Percentiles rank a stretch among this genome's conserved stretches.
Evolutionary conservation across 2,797 vertebrate genomes (phyloP).

Genomic region (Phyllotis vaccarum): DNA sequence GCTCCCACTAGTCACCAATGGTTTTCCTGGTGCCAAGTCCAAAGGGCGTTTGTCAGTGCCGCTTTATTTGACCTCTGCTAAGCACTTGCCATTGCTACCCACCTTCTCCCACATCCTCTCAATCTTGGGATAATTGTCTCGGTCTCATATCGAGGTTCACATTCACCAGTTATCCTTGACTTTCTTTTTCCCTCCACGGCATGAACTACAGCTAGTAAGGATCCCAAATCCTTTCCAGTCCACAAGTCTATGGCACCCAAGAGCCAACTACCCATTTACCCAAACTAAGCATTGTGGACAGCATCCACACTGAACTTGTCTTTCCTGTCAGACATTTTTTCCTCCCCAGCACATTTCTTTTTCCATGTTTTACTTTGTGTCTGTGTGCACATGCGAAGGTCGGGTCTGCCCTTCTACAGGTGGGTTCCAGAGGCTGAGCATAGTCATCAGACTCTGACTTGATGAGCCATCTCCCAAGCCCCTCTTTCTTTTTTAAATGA

Average conservation of each 20-base stretch:
- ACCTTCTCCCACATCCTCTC: background rate
- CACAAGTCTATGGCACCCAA: background rate
- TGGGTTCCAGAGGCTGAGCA: background rate
- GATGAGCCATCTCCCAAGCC: too few species aligned
- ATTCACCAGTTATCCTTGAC: background rate
- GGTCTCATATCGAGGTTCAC: background rate
- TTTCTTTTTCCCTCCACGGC: background rate
- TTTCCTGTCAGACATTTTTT: background rate
- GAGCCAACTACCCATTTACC: background rate
- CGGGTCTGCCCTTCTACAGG: background rate
- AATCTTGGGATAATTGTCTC: background rate
- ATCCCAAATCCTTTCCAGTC: constrained; percentile 30
- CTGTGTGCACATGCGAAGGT: background rate
- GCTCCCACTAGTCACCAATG: background rate
- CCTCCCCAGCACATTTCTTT: background rate
- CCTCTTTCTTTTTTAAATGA: too few species aligned
- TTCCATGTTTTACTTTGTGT: background rate
- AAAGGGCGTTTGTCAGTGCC: background rate
- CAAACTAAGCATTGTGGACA: background rate
- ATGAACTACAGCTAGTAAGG: background rate
- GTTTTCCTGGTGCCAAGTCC: constrained; percentile 41
- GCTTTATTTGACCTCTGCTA: background rate
- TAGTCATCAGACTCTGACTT: background rate
- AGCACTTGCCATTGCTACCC: background rate
- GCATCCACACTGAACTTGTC: background rate